phyloP scores from a whole-genome alignment of 1,140 invertebrate genomes.

The Cepaea nemoralis region DNA sequence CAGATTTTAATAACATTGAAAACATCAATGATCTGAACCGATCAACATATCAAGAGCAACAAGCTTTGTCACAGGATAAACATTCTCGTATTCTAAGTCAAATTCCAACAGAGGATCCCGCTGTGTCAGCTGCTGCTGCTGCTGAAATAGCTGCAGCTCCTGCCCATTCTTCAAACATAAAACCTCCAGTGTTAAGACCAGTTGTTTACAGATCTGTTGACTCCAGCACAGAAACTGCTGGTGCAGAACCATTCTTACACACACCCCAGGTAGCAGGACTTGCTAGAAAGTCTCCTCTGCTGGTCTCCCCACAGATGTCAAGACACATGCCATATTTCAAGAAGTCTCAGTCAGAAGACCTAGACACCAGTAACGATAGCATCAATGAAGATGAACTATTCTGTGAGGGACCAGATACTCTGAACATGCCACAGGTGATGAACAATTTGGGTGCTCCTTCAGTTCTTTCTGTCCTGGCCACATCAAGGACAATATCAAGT shows the following conservation, averaged over 20 bases:
- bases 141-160: not conserved
- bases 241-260: not conserved
- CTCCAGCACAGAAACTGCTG: constrained; percentile 18
- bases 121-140: constrained; percentile 4
- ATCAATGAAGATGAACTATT: constrained; percentile 64
- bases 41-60: not conserved
- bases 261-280: not conserved
- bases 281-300: not conserved
- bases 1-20: constrained; percentile 65
- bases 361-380: constrained; percentile 52
- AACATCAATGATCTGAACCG: constrained; percentile 66
- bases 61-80: not conserved
- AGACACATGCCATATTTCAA: constrained; percentile 13
- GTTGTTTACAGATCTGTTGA: constrained; percentile 42
- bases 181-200: constrained; percentile 24
- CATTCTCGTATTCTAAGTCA: not conserved
- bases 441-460: not conserved
- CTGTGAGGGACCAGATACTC: constrained; percentile 36
- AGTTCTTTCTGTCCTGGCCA: not conserved
- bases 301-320: not conserved
- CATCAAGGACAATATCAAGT: not conserved
- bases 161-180: constrained; percentile 5
- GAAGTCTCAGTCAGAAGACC: constrained; percentile 3
- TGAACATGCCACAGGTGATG: not conserved
- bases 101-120: not conserved